These are phyloP conservation scores for Dysmachus trigonus DNA, from an alignment of 2,888 invertebrate species.

Conservation along the genomic window DNA sequence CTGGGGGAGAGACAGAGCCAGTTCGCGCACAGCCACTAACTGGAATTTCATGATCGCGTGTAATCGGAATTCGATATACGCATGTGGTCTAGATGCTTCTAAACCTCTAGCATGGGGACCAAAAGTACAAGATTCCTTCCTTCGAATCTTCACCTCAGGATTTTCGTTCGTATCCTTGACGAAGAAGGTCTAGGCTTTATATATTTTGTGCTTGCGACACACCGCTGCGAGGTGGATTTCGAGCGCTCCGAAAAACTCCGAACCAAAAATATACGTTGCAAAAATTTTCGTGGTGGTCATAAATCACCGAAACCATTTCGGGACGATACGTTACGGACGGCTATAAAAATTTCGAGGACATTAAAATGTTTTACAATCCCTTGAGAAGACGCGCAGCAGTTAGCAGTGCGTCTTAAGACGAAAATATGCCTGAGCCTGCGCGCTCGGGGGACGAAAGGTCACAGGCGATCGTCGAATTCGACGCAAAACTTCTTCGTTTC, in stretches of 20 bases:
- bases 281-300: constrained; percentile 37
- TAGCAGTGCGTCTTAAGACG: not conserved
- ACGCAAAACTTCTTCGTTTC: constrained; percentile 7
- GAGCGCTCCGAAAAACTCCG: not conserved
- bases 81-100: constrained; percentile 1
- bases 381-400: constrained; percentile 5
- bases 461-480: not conserved
- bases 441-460: constrained; percentile 20
- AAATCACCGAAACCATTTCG: constrained; percentile 29
- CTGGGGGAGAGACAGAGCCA: not conserved
- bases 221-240: not conserved
- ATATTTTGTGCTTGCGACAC: not conserved
- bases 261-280: constrained; percentile 10
- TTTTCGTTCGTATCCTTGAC: not conserved
- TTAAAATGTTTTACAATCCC: constrained; percentile 38
- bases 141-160: not conserved
- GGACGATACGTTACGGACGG: constrained; percentile 8
- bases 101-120: not conserved
- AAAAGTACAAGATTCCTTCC: not conserved
- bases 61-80: constrained; percentile 42
- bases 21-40: constrained; percentile 18
- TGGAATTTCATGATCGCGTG: constrained; percentile 41
- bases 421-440: not conserved
- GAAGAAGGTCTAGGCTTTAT: not conserved
- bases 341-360: constrained; percentile 40